phyloP scores from a whole-genome alignment of 2,888 invertebrate species.

The Lasioglossum zephyrum region DNA sequence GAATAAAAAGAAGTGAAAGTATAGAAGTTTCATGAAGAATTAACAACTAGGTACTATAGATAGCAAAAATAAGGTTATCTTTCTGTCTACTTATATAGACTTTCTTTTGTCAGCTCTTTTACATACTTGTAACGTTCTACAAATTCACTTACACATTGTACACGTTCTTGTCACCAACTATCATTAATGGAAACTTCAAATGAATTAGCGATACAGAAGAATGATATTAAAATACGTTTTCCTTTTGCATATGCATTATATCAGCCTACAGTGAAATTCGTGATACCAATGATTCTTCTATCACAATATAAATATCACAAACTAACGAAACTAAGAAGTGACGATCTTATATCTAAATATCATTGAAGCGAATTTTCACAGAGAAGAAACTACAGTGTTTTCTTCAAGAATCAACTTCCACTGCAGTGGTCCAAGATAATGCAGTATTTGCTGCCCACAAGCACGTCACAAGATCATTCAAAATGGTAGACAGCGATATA shows the following conservation, averaged over 20 bases:
- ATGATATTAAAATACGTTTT: slow-evolving; percentile 7
- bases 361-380: background rate
- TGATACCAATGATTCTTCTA: background rate
- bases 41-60: background rate
- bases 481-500: too few relatives aligned
- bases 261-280: slow-evolving; percentile 1
- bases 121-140: slow-evolving; percentile 11
- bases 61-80: slow-evolving; percentile 23
- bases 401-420: background rate
- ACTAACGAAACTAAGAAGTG: slow-evolving; percentile 30
- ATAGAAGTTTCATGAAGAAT: background rate
- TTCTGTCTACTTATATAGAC: slow-evolving; percentile 4
- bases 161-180: background rate
- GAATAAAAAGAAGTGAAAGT: slow-evolving; percentile 7
- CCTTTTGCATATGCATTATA: slow-evolving; percentile 15
- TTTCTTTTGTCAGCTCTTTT: slow-evolving; percentile 9
- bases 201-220: background rate
- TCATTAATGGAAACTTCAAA: background rate
- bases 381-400: background rate
- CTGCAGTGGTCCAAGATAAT: background rate
- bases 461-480: too few relatives aligned
- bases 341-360: background rate
- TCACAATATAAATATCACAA: slow-evolving; percentile 47
- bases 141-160: slow-evolving; percentile 8
- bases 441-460: too few relatives aligned